Conservation (phyloP, 2,113 vertebrate genomes). For the Tupaia chinensis region DNA sequence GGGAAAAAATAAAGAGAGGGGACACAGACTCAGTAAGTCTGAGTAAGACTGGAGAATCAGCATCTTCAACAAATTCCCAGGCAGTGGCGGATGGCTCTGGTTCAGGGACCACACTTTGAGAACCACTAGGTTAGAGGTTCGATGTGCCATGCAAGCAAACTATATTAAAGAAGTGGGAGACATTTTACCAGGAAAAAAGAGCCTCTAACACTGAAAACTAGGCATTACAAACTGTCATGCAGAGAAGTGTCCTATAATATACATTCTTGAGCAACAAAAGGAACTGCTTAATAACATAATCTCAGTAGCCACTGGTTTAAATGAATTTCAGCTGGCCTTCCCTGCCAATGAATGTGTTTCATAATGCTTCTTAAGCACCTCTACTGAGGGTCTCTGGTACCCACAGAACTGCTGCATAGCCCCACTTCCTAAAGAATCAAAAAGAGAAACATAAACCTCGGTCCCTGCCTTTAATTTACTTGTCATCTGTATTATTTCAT, state of each 20-base stretch:
- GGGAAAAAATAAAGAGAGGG: not conserved
- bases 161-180: not conserved
- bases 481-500: constrained; percentile 47
- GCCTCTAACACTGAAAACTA: not conserved
- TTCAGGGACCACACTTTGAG: not conserved
- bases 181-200: not conserved
- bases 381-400: constrained; percentile 50
- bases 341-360: constrained; percentile 35
- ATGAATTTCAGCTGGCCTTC: constrained; percentile 67
- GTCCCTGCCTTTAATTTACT: constrained; percentile 40
- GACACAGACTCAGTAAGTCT: not conserved
- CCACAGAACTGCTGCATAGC: not conserved
- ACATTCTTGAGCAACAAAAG: constrained; percentile 40
- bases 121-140: not conserved
- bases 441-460: constrained; percentile 55
- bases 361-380: constrained; percentile 34
- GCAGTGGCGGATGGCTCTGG: not conserved
- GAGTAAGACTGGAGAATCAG: rapidly evolving
- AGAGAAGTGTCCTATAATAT: not conserved
- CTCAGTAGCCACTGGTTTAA: constrained; percentile 17
- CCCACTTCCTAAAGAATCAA: constrained; percentile 47
- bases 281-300: constrained; percentile 30
- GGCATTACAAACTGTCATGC: not conserved
- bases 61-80: not conserved
- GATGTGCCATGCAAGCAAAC: not conserved